A percentile compares a stretch with the other conserved stretches of the same genome.
Conservation (phyloP, 23 tunicate genomes). For the Diplosoma virens region DNA sequence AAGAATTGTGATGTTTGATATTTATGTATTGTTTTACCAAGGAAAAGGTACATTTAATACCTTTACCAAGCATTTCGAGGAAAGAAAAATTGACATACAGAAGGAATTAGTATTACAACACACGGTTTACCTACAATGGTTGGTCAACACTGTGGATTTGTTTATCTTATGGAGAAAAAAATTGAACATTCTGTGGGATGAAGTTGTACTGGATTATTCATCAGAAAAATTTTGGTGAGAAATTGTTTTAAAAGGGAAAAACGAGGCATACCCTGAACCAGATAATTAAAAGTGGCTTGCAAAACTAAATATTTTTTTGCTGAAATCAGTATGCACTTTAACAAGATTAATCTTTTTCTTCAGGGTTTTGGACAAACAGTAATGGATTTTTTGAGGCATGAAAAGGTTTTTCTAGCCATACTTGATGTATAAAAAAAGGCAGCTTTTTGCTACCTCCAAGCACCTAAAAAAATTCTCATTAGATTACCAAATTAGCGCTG, state of each 20-base stretch:
- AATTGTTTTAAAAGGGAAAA: too few relatives aligned
- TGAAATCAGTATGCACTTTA: neutral
- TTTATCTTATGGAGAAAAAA: neutral
- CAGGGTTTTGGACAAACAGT: neutral
- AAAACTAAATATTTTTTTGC: neutral
- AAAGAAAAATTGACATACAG: neutral
- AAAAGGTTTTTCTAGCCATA: neutral
- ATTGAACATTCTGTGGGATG: neutral
- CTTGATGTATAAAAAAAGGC: neutral
- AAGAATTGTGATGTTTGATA: neutral
- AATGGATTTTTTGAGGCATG: neutral
- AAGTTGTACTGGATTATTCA: neutral
- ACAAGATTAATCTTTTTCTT: neutral
- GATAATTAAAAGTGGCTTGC: neutral
- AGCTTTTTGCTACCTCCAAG: neutral
- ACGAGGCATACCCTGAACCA: neutral
- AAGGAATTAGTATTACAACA: too few relatives aligned
- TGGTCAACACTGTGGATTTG: neutral
- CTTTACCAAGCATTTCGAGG: neutral
- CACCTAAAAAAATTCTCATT: neutral
- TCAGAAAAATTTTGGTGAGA: neutral
- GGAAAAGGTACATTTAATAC: neutral
- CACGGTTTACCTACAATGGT: neutral
- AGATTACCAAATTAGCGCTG: neutral
- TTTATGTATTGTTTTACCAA: neutral